phyloP scores from a whole-genome alignment of 2,797 vertebrate genomes.

The Myotis findleyi region DNA sequence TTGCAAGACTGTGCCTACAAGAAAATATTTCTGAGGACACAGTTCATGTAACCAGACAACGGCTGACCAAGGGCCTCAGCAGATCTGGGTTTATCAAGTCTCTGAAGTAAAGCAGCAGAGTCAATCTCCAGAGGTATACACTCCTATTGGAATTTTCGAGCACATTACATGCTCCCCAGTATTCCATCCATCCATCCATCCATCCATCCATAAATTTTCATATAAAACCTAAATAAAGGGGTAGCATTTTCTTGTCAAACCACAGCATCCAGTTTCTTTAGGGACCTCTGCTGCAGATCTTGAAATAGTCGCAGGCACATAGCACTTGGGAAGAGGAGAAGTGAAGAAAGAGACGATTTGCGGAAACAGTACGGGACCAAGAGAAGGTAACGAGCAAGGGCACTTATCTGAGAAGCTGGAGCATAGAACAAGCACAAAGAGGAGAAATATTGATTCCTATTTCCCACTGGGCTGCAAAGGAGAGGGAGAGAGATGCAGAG shows the following conservation, averaged over 20 bases:
- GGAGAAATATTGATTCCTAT: neutral
- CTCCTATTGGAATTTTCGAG: neutral
- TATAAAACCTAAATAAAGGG: neutral
- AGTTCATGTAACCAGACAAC: neutral
- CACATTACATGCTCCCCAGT: neutral
- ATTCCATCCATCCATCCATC: neutral
- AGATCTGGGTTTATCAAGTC: neutral
- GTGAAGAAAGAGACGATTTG: neutral
- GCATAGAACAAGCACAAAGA: neutral
- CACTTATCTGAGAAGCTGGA: neutral
- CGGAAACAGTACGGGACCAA: neutral
- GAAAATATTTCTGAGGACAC: neutral
- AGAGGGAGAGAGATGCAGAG: neutral
- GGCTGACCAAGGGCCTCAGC: neutral
- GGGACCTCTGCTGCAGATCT: neutral
- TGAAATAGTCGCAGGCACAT: neutral
- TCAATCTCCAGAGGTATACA: neutral
- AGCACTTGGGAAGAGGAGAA: neutral
- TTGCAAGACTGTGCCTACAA: neutral
- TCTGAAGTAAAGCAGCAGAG: neutral
- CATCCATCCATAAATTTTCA: neutral
- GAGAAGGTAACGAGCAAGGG: neutral
- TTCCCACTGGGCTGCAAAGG: neutral
- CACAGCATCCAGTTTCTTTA: neutral
- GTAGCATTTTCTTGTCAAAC: neutral